Evolutionary conservation across 1,140 invertebrate genomes (phyloP).

Genomic region (Argopecten irradians): DNA sequence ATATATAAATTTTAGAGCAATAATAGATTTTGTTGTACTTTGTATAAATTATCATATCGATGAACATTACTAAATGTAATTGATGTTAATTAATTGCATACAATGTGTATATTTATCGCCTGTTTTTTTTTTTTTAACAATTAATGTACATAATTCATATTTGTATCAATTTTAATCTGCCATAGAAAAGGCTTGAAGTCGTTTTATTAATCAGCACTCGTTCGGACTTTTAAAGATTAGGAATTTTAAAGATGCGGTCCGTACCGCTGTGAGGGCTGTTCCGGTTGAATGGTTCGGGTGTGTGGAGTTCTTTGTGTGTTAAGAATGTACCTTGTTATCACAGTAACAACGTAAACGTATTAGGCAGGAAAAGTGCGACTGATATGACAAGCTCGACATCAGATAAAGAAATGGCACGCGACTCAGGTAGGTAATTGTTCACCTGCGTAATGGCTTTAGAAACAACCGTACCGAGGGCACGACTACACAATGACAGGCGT

Average conservation of each 20-base stretch:
- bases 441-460: constrained; percentile 8
- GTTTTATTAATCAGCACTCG: background rate
- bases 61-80: no score
- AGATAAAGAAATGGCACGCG: background rate
- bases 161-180: no score
- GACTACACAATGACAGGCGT: background rate
- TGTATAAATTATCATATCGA: no score
- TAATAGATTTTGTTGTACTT: no score
- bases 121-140: no score
- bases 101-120: no score
- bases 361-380: constrained; percentile 8
- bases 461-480: background rate
- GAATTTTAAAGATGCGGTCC: background rate
- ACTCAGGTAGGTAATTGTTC: constrained; percentile 16
- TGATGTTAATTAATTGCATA: no score
- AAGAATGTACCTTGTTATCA: background rate
- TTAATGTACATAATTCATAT: no score
- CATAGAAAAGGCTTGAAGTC: background rate
- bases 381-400: background rate
- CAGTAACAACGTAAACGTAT: background rate
- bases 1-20: no score
- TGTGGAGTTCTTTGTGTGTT: background rate
- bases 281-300: background rate
- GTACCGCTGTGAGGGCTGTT: background rate
- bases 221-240: background rate